phyloP scores from a whole-genome alignment of 2,113 vertebrate species.

The Acanthochromis polyacanthus region DNA sequence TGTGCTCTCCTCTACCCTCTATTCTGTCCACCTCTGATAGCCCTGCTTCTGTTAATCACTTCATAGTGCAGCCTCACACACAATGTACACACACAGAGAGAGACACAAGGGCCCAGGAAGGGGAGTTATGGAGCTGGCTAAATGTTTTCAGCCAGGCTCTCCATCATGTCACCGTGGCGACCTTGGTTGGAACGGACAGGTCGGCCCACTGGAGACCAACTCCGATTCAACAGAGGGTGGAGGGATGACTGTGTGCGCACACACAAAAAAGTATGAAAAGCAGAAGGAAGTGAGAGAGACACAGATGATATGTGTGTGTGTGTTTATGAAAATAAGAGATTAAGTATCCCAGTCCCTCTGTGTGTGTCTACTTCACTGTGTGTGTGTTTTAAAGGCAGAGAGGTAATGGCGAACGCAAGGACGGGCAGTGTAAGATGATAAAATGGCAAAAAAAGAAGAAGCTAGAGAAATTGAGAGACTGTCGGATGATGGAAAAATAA shows the following conservation, averaged over 20 bases:
- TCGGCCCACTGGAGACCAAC: conserved; percentile 50
- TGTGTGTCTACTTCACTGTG: conserved; percentile 17
- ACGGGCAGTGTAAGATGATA: background rate
- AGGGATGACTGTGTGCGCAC: background rate
- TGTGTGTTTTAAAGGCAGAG: conserved; percentile 14
- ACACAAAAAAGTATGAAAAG: conserved; percentile 1
- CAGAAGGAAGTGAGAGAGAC: conserved; percentile 5
- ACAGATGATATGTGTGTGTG: conserved; percentile 22
- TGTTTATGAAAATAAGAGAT: conserved; percentile 11
- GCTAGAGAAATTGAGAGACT: conserved; percentile 33
- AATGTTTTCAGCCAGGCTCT: conserved; percentile 70
- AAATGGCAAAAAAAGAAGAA: conserved; percentile 36
- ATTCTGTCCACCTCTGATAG: conserved; percentile 44
- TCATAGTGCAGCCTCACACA: conserved; percentile 26
- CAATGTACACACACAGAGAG: background rate
- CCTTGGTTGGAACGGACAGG: conserved; percentile 67
- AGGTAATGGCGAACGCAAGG: background rate
- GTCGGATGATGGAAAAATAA: conserved; percentile 20
- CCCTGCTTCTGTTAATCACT: conserved; percentile 67
- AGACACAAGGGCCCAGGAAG: conserved; percentile 1
- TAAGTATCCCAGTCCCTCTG: background rate
- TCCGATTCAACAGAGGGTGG: background rate
- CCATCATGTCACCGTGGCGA: conserved; percentile 71
- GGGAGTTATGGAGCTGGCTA: conserved; percentile 70
- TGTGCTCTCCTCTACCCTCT: conserved; percentile 14